Evolutionary conservation across 2,888 invertebrate genomes (phyloP), one percentile per base, ranked within the genome.

Genomic region (Papilio demoleus): DNA sequence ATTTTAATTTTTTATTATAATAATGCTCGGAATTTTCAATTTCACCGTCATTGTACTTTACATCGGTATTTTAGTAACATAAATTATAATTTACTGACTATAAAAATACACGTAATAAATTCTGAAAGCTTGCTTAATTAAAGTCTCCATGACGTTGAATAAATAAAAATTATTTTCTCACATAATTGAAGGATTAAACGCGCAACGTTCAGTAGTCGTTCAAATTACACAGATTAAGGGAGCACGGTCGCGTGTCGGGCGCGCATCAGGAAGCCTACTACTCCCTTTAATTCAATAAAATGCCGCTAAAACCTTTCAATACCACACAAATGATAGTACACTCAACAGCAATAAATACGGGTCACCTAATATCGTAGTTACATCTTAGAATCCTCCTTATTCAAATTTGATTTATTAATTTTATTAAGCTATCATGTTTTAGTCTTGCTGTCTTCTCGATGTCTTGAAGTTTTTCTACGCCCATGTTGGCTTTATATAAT

Each of bases 211-310:
- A 53, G 38, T 45, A 17, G 38, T 5, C 53, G 61, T 64, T 53
- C 53, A 64, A 64, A 64, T 53, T 53, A 53, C 50, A 38, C 5
- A 64, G 64, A 64, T 64, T 64, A 64, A 4, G 22, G 38, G 38
- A 36, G 11, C 50, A 47, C 14, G 63, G 19, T 50, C 36, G 50
- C 50, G 50, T 63, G 50, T 24, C 50, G 36, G n/a, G 64, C 36
- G 24, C n/a, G 53, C 64, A 53, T 38, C 64, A 38, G 64, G 64
- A 64, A 64, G 64, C 64, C 64, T 9, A n/a, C 53, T n/a, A 53
- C 38, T 64, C 27, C 50, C 4, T 1, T 11, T 64, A 64, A 64
- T 64, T 38, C 24, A 63, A 63, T 63, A 63, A 63, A 63, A 63
- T 19, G 47, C 24, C 50, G 34, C 50, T 50, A 47, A 50, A 63